Evolutionary conservation across 2,797 vertebrate genomes (phyloP), one percentile per base, ranked within the genome.

Genomic region (Amblyraja radiata): DNA sequence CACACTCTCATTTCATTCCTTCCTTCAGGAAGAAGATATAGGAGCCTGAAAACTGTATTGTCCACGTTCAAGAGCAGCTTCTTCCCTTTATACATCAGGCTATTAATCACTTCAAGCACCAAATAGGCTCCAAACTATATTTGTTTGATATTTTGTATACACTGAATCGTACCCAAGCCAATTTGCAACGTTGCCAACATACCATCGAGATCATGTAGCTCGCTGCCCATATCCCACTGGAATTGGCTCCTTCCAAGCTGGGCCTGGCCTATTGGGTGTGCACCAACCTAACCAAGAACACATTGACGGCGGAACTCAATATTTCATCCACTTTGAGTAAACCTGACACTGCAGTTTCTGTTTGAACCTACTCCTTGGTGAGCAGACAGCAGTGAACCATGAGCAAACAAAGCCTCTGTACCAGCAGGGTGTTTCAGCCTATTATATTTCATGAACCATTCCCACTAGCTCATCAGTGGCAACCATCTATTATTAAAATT

Each of bases 141-240:
- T 46, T 46, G 46, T 46, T 46, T 46, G 46, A 46, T 46, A 46
- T 46, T 46, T 46, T 46, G 46, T 46, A 46, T 46, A 46, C 46
- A 46, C 84, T 36, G 9, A 88, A 32, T 65, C 14, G 84, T 68
- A 36, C 16, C n/a, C 23, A 63, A 88, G 61, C 28, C 61, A 88
- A 36, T 10, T 68, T 88, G 68, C 84, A 88, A 6, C 36, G 84
- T 68, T 88, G 84, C 84, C 84, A 88, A 88, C 84, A 88, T 68
- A 68, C 84, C 84, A 88, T 88, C n/a, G 21, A 68, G 16, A 88
- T 88, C 84, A 36, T n/a, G 36, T 88, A 84, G 84, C 61, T 18
- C 61, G 0, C 84, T 65, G 84, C 84, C 61, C 84, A 88, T 36
- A 68, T 88, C 84, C 16, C 84, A 68, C 61, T 32, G 63, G 61